Evolutionary conservation across 1,140 invertebrate species (phyloP).

Genomic region (Ganaspis sp.): DNA sequence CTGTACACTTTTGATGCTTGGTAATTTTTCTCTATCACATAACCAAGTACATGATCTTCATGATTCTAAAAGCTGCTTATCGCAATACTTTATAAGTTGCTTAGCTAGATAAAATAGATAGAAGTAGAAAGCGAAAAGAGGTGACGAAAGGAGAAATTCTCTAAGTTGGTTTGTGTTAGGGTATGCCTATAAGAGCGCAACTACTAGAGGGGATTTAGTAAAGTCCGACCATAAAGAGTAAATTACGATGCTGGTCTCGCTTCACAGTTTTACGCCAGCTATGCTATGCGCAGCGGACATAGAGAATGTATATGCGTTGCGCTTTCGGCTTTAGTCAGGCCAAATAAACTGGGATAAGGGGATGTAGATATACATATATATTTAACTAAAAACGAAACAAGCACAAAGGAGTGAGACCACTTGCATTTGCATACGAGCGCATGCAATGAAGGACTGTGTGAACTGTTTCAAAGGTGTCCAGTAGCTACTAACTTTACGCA

Average conservation of each 20-base stretch:
- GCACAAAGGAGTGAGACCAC: slow-evolving; percentile 41
- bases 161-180: slow-evolving; percentile 33
- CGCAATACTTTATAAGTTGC: background rate
- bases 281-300: slow-evolving; percentile 36
- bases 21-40: background rate
- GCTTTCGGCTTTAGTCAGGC: background rate
- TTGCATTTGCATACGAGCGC: slow-evolving; percentile 35
- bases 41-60: background rate
- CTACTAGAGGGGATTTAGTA: slow-evolving; percentile 60
- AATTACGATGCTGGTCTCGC: slow-evolving; percentile 68
- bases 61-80: background rate
- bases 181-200: slow-evolving; percentile 40
- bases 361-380: slow-evolving; percentile 39
- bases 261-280: slow-evolving; percentile 63
- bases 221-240: slow-evolving; percentile 67
- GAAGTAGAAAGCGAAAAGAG: background rate
- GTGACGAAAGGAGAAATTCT: slow-evolving; percentile 40
- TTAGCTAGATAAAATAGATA: background rate
- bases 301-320: background rate
- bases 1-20: background rate
- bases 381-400: slow-evolving; percentile 41
- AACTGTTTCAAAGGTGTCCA: slow-evolving; percentile 10
- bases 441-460: slow-evolving; percentile 32
- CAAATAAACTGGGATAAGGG: slow-evolving; percentile 1
- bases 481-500: slow-evolving; percentile 9